Evolutionary conservation across 1,140 invertebrate genomes (phyloP).

Genomic region (Hirudo medicinalis): DNA sequence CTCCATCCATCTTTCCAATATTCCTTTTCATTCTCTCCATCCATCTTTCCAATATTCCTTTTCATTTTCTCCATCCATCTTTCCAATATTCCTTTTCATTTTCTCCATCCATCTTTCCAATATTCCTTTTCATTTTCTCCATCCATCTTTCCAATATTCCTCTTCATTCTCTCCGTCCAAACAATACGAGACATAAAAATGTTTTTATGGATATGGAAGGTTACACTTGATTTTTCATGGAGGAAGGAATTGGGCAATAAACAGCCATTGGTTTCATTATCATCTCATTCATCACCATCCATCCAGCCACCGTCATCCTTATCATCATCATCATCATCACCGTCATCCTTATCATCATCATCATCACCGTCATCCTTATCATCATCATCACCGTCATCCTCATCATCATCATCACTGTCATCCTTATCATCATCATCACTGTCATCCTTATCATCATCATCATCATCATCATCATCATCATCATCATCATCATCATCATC

Average conservation of each 20-base stretch:
- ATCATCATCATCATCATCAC: constrained; percentile 3
- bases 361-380: background rate
- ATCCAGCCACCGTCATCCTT: background rate
- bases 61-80: no score
- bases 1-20: no score
- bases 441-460: no score
- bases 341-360: background rate
- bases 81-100: no score
- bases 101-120: no score
- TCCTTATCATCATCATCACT: background rate
- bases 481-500: no score
- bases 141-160: no score
- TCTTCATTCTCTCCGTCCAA: no score
- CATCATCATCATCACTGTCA: background rate
- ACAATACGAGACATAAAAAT: background rate
- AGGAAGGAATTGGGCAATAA: background rate
- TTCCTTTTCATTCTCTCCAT: no score
- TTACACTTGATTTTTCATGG: background rate
- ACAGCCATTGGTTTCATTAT: background rate
- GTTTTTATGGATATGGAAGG: background rate
- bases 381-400: background rate
- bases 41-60: no score
- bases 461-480: no score
- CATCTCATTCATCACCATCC: background rate
- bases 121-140: no score